A percentile compares a stretch with the other conserved stretches of the same genome.
Evolutionary conservation across 2,888 invertebrate species (phyloP).

Genomic region (Chorisops tibialis): DNA sequence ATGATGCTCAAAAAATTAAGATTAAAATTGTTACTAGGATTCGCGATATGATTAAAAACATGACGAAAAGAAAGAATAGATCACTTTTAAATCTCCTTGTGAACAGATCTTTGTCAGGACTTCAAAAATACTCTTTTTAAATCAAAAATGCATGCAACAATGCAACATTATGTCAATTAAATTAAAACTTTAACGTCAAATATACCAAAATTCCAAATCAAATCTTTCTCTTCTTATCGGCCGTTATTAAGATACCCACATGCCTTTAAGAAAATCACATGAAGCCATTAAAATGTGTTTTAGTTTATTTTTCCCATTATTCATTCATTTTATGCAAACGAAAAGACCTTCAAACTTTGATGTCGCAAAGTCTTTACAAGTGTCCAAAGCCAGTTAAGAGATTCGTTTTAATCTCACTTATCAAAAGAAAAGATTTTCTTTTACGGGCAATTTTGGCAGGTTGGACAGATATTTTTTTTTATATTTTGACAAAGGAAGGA

Average conservation of each 20-base stretch:
- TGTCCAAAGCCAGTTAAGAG: neutral
- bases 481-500: too few relatives aligned
- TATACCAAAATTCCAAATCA: conserved; percentile 4
- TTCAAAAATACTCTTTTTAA: too few relatives aligned
- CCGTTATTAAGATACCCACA: neutral
- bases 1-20: too few relatives aligned
- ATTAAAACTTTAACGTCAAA: conserved; percentile 19
- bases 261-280: conserved; percentile 5
- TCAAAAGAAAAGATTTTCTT: too few relatives aligned
- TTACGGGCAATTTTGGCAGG: too few relatives aligned
- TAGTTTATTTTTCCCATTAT: too few relatives aligned
- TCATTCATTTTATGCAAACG: conserved; percentile 27
- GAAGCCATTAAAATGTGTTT: conserved; percentile 28
- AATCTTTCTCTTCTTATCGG: neutral
- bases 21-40: too few relatives aligned
- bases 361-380: neutral
- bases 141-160: neutral
- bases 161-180: conserved; percentile 8
- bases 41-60: neutral
- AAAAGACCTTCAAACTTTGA: neutral
- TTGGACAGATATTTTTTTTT: too few relatives aligned
- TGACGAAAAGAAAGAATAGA: neutral
- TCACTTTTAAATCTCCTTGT: neutral
- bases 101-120: neutral
- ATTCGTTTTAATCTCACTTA: too few relatives aligned